Evolutionary conservation across 2,888 invertebrate species (phyloP).

Genomic region (Acanthosepion esculentum): DNA sequence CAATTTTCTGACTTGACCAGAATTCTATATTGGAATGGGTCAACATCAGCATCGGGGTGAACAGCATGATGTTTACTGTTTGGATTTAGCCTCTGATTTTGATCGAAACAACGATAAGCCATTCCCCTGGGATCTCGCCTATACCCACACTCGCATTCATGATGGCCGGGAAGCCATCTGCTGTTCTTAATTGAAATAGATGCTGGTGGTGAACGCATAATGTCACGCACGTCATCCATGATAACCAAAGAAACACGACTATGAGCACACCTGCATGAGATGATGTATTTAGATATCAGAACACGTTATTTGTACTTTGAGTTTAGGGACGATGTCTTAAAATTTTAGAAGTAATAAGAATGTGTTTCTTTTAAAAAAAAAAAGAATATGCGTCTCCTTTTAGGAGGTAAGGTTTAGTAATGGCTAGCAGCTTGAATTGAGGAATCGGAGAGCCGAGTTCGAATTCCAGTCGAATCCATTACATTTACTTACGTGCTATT

Average conservation of each 20-base stretch:
- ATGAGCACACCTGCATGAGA: not conserved
- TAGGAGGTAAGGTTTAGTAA: too few relatives aligned
- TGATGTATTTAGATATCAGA: not conserved
- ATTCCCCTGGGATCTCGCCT: not conserved
- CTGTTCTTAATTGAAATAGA: not conserved
- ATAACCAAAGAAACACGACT: not conserved
- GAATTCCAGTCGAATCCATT: too few relatives aligned
- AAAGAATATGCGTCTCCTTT: too few relatives aligned
- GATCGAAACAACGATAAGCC: not conserved
- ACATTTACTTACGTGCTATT: too few relatives aligned
- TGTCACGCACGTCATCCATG: not conserved
- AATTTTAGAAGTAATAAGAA: not conserved
- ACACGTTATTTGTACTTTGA: not conserved
- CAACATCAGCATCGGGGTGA: not conserved
- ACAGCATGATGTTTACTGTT: not conserved
- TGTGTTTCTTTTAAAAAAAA: too few relatives aligned
- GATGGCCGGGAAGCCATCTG: not conserved
- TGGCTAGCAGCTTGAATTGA: too few relatives aligned
- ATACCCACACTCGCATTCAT: not conserved
- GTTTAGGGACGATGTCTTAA: not conserved
- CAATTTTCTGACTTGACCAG: not conserved
- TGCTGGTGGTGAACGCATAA: not conserved
- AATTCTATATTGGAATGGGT: not conserved
- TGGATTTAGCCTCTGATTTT: not conserved
- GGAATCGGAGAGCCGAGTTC: too few relatives aligned